These are phyloP conservation scores for Fregetta grallaria DNA, from an alignment of 2,113 vertebrate genomes.

Conservation along the genomic window DNA sequence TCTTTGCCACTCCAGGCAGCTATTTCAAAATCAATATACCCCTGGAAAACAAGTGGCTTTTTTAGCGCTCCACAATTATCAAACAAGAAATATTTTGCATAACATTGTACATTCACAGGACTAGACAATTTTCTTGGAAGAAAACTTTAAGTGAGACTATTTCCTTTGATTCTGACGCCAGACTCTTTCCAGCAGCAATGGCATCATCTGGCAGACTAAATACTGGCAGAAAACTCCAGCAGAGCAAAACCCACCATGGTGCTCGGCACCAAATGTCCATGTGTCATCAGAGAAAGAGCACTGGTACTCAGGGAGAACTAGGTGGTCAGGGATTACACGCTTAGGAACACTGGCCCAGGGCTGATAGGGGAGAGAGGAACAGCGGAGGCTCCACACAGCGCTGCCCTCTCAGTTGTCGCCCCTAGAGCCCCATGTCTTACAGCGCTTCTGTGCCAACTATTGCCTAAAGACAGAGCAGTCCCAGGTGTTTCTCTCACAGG, in stretches of 20 bases:
- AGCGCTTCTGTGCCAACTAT: neutral
- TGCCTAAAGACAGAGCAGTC: neutral
- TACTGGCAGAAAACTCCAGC: neutral
- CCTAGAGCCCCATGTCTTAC: neutral
- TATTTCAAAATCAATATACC: neutral
- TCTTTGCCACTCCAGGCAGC: neutral
- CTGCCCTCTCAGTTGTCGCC: neutral
- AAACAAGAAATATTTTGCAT: neutral
- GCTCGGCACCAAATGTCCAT: neutral
- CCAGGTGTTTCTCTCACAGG: neutral
- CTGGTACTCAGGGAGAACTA: neutral
- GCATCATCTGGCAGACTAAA: neutral
- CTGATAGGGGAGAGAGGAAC: neutral
- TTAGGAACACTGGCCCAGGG: neutral
- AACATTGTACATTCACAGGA: neutral
- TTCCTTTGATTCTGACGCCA: neutral
- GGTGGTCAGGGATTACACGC: neutral
- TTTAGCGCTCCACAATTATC: neutral
- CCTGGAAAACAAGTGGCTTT: neutral
- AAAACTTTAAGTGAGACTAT: neutral
- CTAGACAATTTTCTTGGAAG: neutral
- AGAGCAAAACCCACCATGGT: neutral
- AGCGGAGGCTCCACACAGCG: neutral
- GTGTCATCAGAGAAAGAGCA: neutral
- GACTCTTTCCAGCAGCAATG: neutral